Evolutionary conservation across 2,113 vertebrate species (phyloP).

Genomic region (Leptosomus discolor): DNA sequence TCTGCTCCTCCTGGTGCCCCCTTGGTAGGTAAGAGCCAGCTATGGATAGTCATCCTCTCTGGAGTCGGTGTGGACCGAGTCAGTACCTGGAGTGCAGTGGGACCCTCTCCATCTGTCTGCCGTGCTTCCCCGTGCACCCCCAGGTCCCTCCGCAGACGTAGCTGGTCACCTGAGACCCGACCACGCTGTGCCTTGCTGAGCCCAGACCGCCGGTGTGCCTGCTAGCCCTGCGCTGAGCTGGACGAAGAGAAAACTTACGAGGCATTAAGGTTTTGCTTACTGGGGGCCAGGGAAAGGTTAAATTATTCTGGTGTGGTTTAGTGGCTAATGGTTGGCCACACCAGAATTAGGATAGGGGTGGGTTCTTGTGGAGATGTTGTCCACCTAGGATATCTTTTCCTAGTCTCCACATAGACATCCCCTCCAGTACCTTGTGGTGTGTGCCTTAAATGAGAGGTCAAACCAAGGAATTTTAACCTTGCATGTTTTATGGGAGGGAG

Average conservation of each 20-base stretch:
- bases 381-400: background rate
- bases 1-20: background rate
- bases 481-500: background rate
- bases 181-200: rapidly evolving
- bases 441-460: background rate
- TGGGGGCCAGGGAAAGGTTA: background rate
- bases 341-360: background rate
- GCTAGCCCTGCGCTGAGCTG: rapidly evolving
- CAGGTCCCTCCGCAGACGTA: rapidly evolving
- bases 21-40: background rate
- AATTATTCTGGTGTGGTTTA: background rate
- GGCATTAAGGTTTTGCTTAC: too few relatives aligned
- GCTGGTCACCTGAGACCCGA: background rate
- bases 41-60: background rate
- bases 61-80: rapidly evolving
- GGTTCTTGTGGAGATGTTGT: background rate
- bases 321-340: background rate
- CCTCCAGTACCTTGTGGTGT: background rate
- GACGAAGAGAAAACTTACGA: background rate
- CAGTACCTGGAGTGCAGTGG: too few relatives aligned
- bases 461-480: rapidly evolving
- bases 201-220: rapidly evolving
- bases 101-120: background rate
- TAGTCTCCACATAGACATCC: background rate
- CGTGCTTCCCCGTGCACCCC: rapidly evolving